A percentile compares a stretch with the other conserved stretches of the same genome.
phyloP scores from a whole-genome alignment of 2,797 vertebrate genomes.

The Hyperoplus lanceolatus region DNA sequence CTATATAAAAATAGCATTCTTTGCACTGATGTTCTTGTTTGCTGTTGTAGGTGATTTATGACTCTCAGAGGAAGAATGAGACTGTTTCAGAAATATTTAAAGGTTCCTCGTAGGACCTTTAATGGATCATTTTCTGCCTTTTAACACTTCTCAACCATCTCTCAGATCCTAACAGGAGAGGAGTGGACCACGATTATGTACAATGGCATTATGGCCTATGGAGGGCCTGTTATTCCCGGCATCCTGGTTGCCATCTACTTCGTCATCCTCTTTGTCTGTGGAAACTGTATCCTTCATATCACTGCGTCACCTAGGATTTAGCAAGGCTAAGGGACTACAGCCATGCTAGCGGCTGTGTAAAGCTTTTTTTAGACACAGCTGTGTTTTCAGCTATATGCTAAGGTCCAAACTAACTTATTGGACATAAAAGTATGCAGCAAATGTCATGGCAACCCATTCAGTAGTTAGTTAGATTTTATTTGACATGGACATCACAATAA shows the following conservation, averaged over 20 bases:
- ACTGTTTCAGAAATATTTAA: background rate
- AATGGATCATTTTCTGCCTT: background rate
- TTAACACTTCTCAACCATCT: constrained; percentile 17
- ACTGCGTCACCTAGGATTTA: background rate
- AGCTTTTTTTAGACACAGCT: background rate
- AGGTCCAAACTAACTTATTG: background rate
- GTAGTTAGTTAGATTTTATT: no score
- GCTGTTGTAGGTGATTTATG: no score
- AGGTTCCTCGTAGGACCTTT: background rate
- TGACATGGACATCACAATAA: no score
- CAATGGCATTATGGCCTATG: constrained; percentile 95
- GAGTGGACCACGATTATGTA: constrained; percentile 98
- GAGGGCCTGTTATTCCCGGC: constrained; percentile 93
- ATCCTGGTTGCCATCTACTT: constrained; percentile 96
- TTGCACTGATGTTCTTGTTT: no score
- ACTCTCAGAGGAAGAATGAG: no score
- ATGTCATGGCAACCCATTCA: background rate
- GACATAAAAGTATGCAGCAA: background rate
- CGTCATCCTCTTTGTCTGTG: constrained; percentile 94
- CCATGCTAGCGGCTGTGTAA: background rate
- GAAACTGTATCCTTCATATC: constrained; percentile 95
- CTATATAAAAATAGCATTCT: no score
- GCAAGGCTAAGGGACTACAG: background rate
- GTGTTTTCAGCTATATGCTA: background rate
- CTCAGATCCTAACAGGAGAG: constrained; percentile 94